Percentiles rank a stretch among this genome's conserved stretches.
These are phyloP conservation scores for Mermis nigrescens DNA, from an alignment of 2,888 invertebrate species.

Conservation along the genomic window DNA sequence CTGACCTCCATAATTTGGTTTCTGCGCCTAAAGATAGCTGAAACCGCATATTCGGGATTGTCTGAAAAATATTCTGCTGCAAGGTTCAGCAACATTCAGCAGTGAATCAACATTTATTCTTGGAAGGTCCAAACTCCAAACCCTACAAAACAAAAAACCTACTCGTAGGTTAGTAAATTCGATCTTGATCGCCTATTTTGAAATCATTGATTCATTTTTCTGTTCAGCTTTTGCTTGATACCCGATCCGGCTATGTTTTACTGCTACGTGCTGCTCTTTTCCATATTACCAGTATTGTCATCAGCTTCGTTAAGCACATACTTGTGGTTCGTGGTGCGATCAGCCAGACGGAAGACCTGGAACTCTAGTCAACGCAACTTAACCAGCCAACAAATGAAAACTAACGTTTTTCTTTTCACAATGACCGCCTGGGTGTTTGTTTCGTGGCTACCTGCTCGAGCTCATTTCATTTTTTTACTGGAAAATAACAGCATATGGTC, in stretches of 20 bases:
- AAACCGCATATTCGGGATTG: too few species aligned
- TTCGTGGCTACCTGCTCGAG: background rate
- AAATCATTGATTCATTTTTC: too few species aligned
- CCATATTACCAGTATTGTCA: slow-evolving; percentile 1
- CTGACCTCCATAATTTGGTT: too few species aligned
- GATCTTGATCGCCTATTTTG: too few species aligned
- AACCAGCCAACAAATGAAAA: background rate
- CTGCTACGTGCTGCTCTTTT: background rate
- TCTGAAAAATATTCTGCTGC: too few species aligned
- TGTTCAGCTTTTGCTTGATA: background rate
- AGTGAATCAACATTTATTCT: too few species aligned
- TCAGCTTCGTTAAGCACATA: slow-evolving; percentile 1
- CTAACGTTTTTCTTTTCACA: slow-evolving; percentile 2
- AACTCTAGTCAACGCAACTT: background rate
- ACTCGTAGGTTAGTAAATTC: too few species aligned
- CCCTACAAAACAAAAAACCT: too few species aligned
- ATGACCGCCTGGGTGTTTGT: slow-evolving; percentile 2
- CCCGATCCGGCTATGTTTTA: background rate
- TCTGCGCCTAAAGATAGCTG: too few species aligned
- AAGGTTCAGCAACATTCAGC: too few species aligned
- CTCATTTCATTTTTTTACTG: background rate
- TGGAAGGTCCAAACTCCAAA: too few species aligned
- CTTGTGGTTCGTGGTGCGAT: background rate
- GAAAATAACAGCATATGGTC: background rate
- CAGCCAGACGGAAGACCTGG: background rate